phyloP scores from a whole-genome alignment of 2,888 invertebrate genomes.

The Psylliodes chrysocephalus region DNA sequence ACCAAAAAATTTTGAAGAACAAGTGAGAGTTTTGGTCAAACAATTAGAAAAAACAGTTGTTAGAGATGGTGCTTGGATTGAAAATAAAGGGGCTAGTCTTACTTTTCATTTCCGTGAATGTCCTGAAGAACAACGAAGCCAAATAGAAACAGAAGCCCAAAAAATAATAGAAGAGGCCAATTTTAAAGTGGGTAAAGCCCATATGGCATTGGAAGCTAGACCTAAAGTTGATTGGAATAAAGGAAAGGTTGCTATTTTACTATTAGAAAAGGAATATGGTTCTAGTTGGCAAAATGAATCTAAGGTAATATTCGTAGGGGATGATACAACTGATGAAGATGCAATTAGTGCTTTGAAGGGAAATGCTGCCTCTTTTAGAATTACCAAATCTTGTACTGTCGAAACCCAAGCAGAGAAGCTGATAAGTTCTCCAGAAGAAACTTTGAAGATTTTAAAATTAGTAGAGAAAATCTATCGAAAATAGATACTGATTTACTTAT shows the following conservation, averaged over 20 bases:
- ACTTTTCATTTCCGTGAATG: conserved; percentile 90
- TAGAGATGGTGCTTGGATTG: conserved; percentile 89
- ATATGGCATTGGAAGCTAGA: conserved; percentile 87
- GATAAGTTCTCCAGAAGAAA: conserved; percentile 45
- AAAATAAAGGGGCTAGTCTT: conserved; percentile 85
- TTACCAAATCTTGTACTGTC: conserved; percentile 65
- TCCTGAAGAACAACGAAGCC: conserved; percentile 70
- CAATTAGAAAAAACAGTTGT: conserved; percentile 85
- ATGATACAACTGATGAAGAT: conserved; percentile 89
- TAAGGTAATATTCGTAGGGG: conserved; percentile 88
- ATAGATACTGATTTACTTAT: no score
- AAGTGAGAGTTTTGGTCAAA: conserved; percentile 79
- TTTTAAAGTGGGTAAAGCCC: conserved; percentile 81
- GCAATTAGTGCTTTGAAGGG: conserved; percentile 91
- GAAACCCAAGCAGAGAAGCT: conserved; percentile 47
- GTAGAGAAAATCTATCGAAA: conserved; percentile 41
- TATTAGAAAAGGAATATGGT: conserved; percentile 86
- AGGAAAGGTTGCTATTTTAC: conserved; percentile 87
- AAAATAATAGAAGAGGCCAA: conserved; percentile 78
- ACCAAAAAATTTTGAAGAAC: conserved; percentile 83
- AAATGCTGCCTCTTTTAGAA: conserved; percentile 91
- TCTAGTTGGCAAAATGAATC: conserved; percentile 90
- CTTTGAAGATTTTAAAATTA: conserved; percentile 44
- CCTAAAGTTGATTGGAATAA: conserved; percentile 94
- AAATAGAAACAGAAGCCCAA: conserved; percentile 76